Evolutionary conservation across 2,113 vertebrate genomes (phyloP), one percentile per base, ranked within the genome.

Genomic region (Poecile atricapillus): DNA sequence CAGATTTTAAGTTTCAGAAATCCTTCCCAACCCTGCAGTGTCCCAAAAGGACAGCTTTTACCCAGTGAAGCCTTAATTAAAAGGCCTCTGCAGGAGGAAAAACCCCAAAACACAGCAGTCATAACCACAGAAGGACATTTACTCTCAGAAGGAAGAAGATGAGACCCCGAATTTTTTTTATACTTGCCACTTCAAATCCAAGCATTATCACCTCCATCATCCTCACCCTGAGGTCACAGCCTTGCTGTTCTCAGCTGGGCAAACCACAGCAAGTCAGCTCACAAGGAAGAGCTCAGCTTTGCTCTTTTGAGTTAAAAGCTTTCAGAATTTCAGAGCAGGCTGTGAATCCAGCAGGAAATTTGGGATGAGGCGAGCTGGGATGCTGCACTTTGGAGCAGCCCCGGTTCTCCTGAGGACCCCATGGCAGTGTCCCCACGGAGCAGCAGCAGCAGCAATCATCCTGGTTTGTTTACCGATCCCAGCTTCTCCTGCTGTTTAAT

Each of bases 401-500:
- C 14, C 1, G 0, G 5, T 9, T 19, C 44, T 27, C 77, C 41
- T 7, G 0, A 44, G 60, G 46, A 74, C 20, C 69, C 62, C 10
- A 4, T 5, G 67, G 33, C 52, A 15, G 77, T 4, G 23, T 68
- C 80, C 7, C 77, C 81, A 30, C 1, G 10, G 13, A 22, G 74
- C 43, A n/a, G 92, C 77, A 25, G 6, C 9, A 17, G 84, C 43
- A 43, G 90, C 74, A 22, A 89, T 41, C 76, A 31, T 60, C 84
- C 85, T 33, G 10, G 11, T 64, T 86, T 95, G 80, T 92, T 96
- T 94, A 84, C 95, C 50, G 15, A 83, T 53, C 60, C 33, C 88
- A 31, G 10, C 93, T 89, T 79, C 94, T 93, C 90, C 93, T 47
- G 23, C 96, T 88, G 83, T 96, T 97, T 78, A 95, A 94, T 95